phyloP scores from a whole-genome alignment of 2,888 invertebrate species.

The Metallyticus violacea region DNA sequence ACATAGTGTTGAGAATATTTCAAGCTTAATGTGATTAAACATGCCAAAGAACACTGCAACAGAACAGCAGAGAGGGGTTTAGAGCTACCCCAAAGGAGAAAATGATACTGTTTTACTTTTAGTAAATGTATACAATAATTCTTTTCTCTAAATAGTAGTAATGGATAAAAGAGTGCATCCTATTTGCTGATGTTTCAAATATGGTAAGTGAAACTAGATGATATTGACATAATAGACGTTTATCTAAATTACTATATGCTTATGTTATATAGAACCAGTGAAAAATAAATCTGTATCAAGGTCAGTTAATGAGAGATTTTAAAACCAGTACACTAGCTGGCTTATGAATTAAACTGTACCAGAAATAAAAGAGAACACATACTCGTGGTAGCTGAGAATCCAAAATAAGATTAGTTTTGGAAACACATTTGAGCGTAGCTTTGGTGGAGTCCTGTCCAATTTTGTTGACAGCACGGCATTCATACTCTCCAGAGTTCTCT shows the following conservation, averaged over 20 bases:
- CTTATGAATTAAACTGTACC: background rate
- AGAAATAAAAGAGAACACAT: slow-evolving; percentile 42
- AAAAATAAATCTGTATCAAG: too few relatives aligned
- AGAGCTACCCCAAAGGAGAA: too few relatives aligned
- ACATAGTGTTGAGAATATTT: too few relatives aligned
- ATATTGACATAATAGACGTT: background rate
- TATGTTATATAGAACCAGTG: background rate
- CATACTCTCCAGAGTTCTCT: slow-evolving; percentile 91
- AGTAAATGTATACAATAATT: too few relatives aligned
- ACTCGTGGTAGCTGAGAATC: slow-evolving; percentile 90
- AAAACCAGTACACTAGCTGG: background rate
- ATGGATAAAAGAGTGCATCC: too few relatives aligned
- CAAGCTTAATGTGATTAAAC: too few relatives aligned
- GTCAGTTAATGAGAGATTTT: background rate
- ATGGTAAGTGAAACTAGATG: too few relatives aligned
- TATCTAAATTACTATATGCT: background rate
- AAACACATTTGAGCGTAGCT: slow-evolving; percentile 80
- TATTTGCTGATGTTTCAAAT: too few relatives aligned
- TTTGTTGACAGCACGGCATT: slow-evolving; percentile 90
- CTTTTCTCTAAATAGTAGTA: too few relatives aligned
- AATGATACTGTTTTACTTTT: too few relatives aligned
- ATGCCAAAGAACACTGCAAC: too few relatives aligned
- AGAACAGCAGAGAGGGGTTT: too few relatives aligned
- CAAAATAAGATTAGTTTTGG: slow-evolving; percentile 84
- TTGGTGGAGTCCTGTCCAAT: slow-evolving; percentile 84